Conservation (phyloP, 2,797 vertebrate genomes). For the Sylvilagus floridanus region DNA sequence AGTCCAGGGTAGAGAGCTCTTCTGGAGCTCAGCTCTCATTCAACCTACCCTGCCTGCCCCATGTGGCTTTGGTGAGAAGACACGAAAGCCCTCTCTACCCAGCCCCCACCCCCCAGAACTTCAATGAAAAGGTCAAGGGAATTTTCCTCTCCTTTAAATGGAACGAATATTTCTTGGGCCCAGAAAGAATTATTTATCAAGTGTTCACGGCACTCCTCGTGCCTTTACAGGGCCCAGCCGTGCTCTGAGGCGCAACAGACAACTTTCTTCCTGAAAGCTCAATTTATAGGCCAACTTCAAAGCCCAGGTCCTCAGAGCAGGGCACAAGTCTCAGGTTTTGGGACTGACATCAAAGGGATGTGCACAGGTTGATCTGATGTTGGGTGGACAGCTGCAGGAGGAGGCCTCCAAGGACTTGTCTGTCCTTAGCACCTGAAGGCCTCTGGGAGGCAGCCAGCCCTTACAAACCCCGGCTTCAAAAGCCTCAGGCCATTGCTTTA, state of each 20-base stretch:
- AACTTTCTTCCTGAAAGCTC: slow-evolving; percentile 89
- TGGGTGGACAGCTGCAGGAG: slow-evolving; percentile 81
- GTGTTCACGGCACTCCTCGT: slow-evolving; percentile 78
- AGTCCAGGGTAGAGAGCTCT: not conserved
- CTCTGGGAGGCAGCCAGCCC: not conserved
- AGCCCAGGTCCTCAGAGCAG: slow-evolving; percentile 87
- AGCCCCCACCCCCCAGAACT: not conserved
- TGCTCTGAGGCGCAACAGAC: slow-evolving; percentile 85
- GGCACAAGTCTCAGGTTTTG: slow-evolving; percentile 83
- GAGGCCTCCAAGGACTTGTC: slow-evolving; percentile 83
- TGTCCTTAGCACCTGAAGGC: slow-evolving; percentile 81
- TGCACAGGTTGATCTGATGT: slow-evolving; percentile 86
- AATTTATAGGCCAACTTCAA: slow-evolving; percentile 90
- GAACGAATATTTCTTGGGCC: slow-evolving; percentile 79
- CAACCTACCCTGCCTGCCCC: not conserved
- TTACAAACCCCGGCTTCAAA: slow-evolving; percentile 65
- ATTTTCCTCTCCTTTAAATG: slow-evolving; percentile 77
- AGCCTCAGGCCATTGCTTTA: not conserved
- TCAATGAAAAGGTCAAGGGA: slow-evolving; percentile 80
- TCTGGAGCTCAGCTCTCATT: not conserved
- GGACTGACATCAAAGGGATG: slow-evolving; percentile 89
- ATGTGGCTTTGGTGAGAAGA: slow-evolving; percentile 56
- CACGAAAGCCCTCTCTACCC: not conserved
- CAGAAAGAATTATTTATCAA: slow-evolving; percentile 86
- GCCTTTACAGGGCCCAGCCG: slow-evolving; percentile 84